Conservation (phyloP, 2,797 vertebrate genomes). For the Acipenser transmontanus region DNA sequence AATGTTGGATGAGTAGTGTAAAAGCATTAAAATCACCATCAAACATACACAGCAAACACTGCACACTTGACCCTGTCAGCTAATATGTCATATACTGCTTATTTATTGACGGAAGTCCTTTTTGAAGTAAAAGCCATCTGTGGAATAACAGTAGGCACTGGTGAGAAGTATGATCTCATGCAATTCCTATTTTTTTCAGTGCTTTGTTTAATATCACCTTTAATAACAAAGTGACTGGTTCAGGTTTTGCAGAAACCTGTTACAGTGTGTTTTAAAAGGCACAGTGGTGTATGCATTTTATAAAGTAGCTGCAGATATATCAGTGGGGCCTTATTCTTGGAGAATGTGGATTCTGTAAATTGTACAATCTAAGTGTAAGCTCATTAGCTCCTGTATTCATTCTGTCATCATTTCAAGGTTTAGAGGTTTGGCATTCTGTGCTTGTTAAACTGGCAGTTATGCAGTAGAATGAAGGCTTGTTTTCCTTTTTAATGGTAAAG, state of each 20-base stretch:
- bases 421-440: not conserved
- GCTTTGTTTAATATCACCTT: no score
- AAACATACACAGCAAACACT: not conserved
- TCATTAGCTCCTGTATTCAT: no score
- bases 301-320: no score
- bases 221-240: no score
- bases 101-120: conserved; percentile 22
- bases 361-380: no score
- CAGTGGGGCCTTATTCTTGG: no score
- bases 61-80: conserved; percentile 25
- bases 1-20: conserved; percentile 22
- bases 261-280: no score
- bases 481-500: not conserved
- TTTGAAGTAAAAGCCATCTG: conserved; percentile 1
- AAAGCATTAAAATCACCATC: not conserved
- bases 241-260: no score
- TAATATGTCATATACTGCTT: conserved; percentile 37
- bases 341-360: no score
- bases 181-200: no score
- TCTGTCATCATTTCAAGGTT: not conserved
- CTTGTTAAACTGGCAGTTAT: not conserved
- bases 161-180: no score
- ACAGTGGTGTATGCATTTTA: no score
- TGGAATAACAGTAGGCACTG: not conserved
- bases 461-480: not conserved